phyloP scores from a whole-genome alignment of 1,140 invertebrate genomes.

The Batillaria attramentaria region DNA sequence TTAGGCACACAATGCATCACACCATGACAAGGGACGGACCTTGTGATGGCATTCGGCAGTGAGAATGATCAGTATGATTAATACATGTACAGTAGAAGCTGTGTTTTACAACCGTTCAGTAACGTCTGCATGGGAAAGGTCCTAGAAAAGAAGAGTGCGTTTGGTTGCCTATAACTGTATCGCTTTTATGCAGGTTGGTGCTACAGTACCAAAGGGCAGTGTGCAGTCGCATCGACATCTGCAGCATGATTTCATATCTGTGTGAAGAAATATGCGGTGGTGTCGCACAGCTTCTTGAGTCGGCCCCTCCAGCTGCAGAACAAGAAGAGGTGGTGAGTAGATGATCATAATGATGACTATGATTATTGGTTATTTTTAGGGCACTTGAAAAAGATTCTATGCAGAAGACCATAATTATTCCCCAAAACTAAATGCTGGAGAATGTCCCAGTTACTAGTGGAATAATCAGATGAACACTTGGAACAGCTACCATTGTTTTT shows the following conservation, averaged over 20 bases:
- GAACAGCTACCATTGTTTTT: neutral
- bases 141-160: neutral
- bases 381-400: neutral
- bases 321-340: conserved; percentile 45
- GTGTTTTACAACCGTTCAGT: neutral
- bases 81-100: neutral
- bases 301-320: conserved; percentile 44
- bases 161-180: neutral
- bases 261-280: conserved; percentile 51
- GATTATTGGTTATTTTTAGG: neutral
- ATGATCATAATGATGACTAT: neutral
- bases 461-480: neutral
- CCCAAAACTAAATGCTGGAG: neutral
- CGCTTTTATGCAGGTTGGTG: conserved; percentile 38
- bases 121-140: neutral
- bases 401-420: neutral
- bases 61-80: no score
- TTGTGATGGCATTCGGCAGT: no score
- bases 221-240: conserved; percentile 47
- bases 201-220: conserved; percentile 43
- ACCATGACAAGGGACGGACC: no score
- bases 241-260: conserved; percentile 49
- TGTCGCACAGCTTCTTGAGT: conserved; percentile 48
- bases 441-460: neutral
- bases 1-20: no score